Base-by-base conservation (phyloP, 2,888 invertebrate genomes). In the Trichopria drosophilae region DNA sequence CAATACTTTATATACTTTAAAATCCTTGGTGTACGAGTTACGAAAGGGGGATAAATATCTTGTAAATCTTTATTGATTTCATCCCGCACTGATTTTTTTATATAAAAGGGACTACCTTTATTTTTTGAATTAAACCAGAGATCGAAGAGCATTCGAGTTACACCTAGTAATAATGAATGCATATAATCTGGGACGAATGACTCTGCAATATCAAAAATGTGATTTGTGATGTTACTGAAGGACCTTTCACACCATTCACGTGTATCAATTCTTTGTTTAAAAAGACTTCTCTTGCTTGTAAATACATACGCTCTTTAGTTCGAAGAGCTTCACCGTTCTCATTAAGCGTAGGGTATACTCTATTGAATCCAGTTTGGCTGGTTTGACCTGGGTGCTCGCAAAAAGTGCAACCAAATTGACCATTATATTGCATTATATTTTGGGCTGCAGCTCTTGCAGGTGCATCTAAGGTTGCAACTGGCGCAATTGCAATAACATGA, bases 401-500 rank as follows among this genome's bases (percentile, higher is more conserved):
- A 36, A 23, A 26, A 15, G 37, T 15, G 23, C 43, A 50, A 2
- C 46, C 26, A 18, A 7, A 46, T 29, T 40, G 13, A 6, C 53
- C 53, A 46, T 46, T 50, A 12, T 32, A 44, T n/a, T 26, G 22
- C 36, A 50, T 50, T 9, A 50, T 29, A 28, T 54, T 54, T 20
- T 40, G 35, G 7, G 29, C 46, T 2, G 12, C 26, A 9, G 50
- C 50, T 46, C 41, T 45, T 13, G 41, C 53, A 22, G 49, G 49
- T n/a, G n/a, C n/a, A n/a, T n/a, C n/a, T n/a, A n/a, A n/a, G n/a
- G n/a, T n/a, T n/a, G n/a, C n/a, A n/a, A 32, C 19, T 13, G 49
- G 53, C 5, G 49, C 53, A 18, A 53, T 50, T 18, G 35, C 41
- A 16, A 19, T 44, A 24, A 24, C 45, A 6, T 41, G 35, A 6